Evolutionary conservation across 2,888 invertebrate genomes (phyloP), one percentile per base, ranked within the genome.

Genomic region (Beris morrisii): DNA sequence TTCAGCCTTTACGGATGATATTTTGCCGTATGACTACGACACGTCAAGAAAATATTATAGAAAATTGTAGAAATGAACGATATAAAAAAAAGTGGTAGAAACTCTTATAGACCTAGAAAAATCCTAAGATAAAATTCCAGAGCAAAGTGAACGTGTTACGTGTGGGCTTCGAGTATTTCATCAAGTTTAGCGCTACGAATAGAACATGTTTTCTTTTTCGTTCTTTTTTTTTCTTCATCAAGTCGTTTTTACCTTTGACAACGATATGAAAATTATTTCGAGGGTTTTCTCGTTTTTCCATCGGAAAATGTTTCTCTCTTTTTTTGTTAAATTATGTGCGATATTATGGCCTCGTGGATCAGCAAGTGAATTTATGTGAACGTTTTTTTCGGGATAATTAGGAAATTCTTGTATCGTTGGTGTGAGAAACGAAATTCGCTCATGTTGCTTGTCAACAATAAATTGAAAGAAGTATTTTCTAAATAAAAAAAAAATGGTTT

Each of bases 161-260:
- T 67, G 67, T 67, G 67, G 67, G 67, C 56, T 63, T 63, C 43
- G 9, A 38, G 53, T 12, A 53, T 53, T 53, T 53, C 53, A 53
- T 53, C 53, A 53, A 53, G 22, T 53, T 53, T 15, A 53, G 30
- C 12, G 61, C 53, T 9, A 38, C 38, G 66, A 59, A 66, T 66
- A 66, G 61, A 66, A 66, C 61, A 66, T 54, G 61, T 66, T 22
- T 65, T 65, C 48, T 48, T 48, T n/a, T 3, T n/a, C 6, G 4
- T 13, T 48, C 3, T 48, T n/a, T 45, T n/a, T 7, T 5, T 5
- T 48, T 13, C 12, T 22, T 48, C 48, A 9, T 48, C 15, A 48
- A 48, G 48, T 1, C 48, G 3, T 55, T 32, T 22, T 61, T 45
- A 53, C 45, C 31, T 53, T 53, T 38, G 7, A 22, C 22, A 22